phyloP scores from a whole-genome alignment of 2,888 invertebrate species.

The Hirtodrosophila alboralis region DNA sequence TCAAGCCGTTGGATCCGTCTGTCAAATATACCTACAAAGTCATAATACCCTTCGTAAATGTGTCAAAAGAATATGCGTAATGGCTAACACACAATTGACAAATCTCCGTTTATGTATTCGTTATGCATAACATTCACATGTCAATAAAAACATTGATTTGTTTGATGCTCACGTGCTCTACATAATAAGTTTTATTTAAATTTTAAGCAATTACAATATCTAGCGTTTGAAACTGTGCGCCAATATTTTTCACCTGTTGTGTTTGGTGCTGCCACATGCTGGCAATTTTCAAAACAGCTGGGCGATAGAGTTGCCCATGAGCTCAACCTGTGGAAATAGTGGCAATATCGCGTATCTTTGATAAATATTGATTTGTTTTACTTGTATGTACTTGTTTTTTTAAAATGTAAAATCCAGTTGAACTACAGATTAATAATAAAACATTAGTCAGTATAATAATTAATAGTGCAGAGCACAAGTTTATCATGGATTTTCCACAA shows the following conservation, averaged over 20 bases:
- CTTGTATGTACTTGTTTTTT: conserved; percentile 45
- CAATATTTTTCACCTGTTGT: conserved; percentile 34
- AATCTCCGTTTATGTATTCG: conserved; percentile 21
- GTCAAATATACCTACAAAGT: not conserved
- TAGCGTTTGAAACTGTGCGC: conserved; percentile 17
- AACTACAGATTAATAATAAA: conserved; percentile 4
- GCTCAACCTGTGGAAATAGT: not conserved
- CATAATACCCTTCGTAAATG: not conserved
- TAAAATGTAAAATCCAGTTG: conserved; percentile 43
- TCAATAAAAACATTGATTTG: conserved; percentile 1
- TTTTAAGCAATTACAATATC: not conserved
- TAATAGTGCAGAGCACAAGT: conserved; percentile 19
- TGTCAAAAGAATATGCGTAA: conserved; percentile 7
- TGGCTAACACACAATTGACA: conserved; percentile 34
- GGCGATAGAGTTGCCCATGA: conserved; percentile 24
- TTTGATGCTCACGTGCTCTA: not conserved
- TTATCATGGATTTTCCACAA: conserved; percentile 81
- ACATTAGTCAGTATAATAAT: conserved; percentile 2
- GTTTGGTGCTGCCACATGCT: conserved; percentile 29
- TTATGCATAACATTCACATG: not conserved
- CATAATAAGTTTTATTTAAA: not conserved
- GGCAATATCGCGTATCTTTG: conserved; percentile 30
- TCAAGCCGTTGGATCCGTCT: too few relatives aligned
- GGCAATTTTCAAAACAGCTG: conserved; percentile 26
- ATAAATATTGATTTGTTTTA: conserved; percentile 60